These are phyloP conservation scores for Stichodactyla helianthus DNA, from an alignment of 64 coral and sea anemone species.

Conservation along the genomic window DNA sequence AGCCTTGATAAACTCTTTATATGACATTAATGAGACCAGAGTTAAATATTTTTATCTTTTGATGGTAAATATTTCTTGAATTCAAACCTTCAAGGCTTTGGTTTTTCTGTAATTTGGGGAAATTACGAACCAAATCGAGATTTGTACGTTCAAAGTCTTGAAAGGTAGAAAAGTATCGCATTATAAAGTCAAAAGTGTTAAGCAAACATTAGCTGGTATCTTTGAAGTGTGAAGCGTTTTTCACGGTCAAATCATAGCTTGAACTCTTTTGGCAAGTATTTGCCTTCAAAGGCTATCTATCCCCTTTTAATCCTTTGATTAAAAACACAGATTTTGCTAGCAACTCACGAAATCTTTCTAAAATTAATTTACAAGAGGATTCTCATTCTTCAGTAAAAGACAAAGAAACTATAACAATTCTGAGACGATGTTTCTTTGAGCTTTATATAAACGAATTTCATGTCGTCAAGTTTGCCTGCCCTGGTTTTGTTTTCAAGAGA, in stretches of 20 bases:
- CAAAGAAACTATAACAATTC: neutral
- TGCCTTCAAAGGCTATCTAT: neutral
- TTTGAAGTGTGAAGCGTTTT: slow-evolving; percentile 23
- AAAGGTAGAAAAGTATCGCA: neutral
- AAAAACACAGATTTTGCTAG: neutral
- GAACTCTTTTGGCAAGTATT: slow-evolving; percentile 8
- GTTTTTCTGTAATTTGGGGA: neutral
- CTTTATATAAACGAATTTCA: neutral
- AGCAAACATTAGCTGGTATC: slow-evolving; percentile 5
- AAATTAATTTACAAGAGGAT: neutral
- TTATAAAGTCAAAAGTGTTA: neutral
- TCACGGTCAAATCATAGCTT: neutral
- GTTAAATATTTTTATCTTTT: neutral
- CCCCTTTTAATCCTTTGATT: slow-evolving; percentile 3
- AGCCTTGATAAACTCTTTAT: neutral
- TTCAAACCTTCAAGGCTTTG: neutral
- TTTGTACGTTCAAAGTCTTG: neutral
- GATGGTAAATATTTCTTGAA: slow-evolving; percentile 1
- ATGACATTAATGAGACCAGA: slow-evolving; percentile 21
- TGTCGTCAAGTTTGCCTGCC: neutral
- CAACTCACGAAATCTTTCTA: neutral
- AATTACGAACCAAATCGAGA: neutral
- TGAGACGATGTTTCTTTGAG: neutral
- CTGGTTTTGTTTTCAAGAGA: slow-evolving; percentile 10
- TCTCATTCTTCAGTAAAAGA: neutral